phyloP scores from a whole-genome alignment of 2,113 vertebrate genomes.

The Coptodon rendalli region DNA sequence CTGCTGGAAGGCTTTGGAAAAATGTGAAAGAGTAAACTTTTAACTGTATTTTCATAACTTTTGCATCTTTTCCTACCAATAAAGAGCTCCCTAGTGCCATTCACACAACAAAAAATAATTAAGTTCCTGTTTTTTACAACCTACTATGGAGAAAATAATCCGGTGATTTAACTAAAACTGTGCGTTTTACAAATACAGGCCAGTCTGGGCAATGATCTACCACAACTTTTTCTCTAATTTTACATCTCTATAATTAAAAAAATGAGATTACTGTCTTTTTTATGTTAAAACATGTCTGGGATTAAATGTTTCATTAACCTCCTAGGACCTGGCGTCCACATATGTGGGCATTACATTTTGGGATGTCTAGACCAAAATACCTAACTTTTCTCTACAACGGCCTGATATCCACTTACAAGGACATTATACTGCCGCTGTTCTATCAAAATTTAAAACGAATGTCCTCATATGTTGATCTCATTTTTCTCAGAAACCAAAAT shows the following conservation, averaged over 20 bases:
- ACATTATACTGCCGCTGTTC: not conserved
- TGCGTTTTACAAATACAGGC: fast-evolving
- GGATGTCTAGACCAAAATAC: not conserved
- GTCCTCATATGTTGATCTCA: not conserved
- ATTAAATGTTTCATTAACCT: not conserved
- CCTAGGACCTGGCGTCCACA: not conserved
- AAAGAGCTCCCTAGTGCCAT: not conserved
- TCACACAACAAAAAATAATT: not conserved
- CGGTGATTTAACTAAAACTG: not conserved
- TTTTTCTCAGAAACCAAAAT: not conserved
- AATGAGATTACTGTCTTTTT: not conserved
- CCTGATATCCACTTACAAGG: not conserved
- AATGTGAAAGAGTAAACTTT: not conserved
- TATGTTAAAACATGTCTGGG: not conserved
- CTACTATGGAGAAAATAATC: not conserved
- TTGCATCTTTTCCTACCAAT: not conserved
- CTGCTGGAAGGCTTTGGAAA: not conserved
- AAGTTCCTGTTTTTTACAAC: not conserved
- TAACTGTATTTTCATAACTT: not conserved
- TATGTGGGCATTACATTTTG: not conserved
- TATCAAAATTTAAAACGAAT: not conserved
- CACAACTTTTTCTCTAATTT: not conserved
- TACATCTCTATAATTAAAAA: not conserved
- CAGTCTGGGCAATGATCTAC: not conserved
- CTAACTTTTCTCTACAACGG: not conserved